phyloP scores from a whole-genome alignment of 2,113 vertebrate species.

The Rallus limicola region DNA sequence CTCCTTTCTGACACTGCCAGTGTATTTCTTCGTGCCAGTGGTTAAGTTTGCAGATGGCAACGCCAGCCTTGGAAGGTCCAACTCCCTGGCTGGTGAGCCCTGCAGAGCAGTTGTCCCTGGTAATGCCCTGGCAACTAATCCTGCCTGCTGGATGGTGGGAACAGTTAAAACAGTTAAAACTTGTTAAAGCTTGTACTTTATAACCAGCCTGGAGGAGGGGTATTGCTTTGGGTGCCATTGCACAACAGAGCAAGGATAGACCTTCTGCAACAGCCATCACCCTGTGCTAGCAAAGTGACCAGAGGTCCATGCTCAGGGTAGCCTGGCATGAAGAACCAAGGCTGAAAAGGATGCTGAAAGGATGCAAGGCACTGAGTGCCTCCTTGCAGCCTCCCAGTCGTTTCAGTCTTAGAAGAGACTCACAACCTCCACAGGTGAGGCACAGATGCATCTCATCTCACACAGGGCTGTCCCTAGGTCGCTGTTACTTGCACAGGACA shows the following conservation, averaged over 20 bases:
- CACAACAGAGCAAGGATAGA: neutral
- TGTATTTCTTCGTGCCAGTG: neutral
- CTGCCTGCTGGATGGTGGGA: neutral
- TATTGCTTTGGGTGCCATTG: neutral
- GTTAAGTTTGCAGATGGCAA: neutral
- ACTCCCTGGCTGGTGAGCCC: neutral
- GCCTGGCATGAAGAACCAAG: neutral
- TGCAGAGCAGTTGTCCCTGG: neutral
- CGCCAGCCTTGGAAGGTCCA: neutral
- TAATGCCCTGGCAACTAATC: neutral
- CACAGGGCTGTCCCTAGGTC: fast-evolving
- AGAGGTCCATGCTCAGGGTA: neutral
- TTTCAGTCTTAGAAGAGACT: neutral
- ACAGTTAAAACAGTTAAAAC: neutral
- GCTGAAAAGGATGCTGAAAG: neutral
- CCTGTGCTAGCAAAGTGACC: neutral
- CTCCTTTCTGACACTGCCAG: neutral
- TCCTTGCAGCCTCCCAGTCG: neutral
- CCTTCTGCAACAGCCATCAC: neutral
- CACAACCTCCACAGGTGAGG: neutral
- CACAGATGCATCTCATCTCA: neutral
- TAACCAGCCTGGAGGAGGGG: neutral
- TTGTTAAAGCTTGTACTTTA: neutral
- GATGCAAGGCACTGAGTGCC: fast-evolving
- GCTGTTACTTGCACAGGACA: neutral